phyloP scores from a whole-genome alignment of 2,797 vertebrate species.

The Gephyroberyx darwinii region DNA sequence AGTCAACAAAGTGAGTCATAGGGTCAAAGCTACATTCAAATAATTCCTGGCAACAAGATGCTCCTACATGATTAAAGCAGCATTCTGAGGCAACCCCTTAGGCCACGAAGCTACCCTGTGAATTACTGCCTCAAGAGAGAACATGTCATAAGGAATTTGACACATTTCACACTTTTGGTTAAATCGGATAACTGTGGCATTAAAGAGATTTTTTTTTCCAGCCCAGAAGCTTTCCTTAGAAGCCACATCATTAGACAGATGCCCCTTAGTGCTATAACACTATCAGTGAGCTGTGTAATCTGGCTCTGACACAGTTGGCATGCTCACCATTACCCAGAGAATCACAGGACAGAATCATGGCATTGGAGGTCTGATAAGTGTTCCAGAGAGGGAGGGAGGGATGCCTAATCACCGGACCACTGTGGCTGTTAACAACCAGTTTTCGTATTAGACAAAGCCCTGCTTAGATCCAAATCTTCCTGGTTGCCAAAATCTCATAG shows the following conservation, averaged over 20 bases:
- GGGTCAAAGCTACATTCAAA: background rate
- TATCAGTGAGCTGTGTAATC: slow-evolving; percentile 70
- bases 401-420: slow-evolving; percentile 61
- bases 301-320: slow-evolving; percentile 64
- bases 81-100: slow-evolving; percentile 15
- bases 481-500: slow-evolving; percentile 53
- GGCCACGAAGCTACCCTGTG: slow-evolving; percentile 27
- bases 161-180: slow-evolving; percentile 51
- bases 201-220: slow-evolving; percentile 20
- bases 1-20: background rate
- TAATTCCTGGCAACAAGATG: slow-evolving; percentile 10
- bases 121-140: slow-evolving; percentile 30
- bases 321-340: slow-evolving; percentile 56
- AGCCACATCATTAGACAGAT: slow-evolving; percentile 68
- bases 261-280: slow-evolving; percentile 60
- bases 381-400: slow-evolving; percentile 56
- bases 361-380: slow-evolving; percentile 56
- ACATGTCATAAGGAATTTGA: slow-evolving; percentile 45
- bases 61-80: slow-evolving; percentile 32
- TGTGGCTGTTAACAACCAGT: slow-evolving; percentile 59
- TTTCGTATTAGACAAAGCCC: slow-evolving; percentile 64
- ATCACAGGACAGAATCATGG: slow-evolving; percentile 54
- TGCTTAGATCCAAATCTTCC: slow-evolving; percentile 65
- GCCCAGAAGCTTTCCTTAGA: slow-evolving; percentile 48
- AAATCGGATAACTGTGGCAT: slow-evolving; percentile 51